Base-by-base conservation (phyloP, 1,140 invertebrate genomes). In the Drosophila truncata region DNA sequence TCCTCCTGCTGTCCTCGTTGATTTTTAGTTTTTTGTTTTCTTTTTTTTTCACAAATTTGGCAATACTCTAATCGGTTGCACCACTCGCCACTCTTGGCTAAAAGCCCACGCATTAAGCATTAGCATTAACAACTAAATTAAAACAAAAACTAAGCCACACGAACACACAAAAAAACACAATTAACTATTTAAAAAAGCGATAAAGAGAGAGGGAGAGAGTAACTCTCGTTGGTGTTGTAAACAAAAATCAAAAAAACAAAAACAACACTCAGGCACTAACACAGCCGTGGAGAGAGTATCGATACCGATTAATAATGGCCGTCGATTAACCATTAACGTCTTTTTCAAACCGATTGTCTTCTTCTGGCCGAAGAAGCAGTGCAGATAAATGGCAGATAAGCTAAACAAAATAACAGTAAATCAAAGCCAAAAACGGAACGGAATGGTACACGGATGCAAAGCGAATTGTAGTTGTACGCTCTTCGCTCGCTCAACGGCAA, bases 401-500 rank as follows among this genome's bases (percentile, higher is more conserved):
- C 18, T 29, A 57, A 31, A 65, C 50, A 52, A 55, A 69, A 70
- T 57, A 71, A 71, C 64, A 71, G 62, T 65, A 65, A 37, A 65
- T 42, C 57, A 42, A 63, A 25, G 62, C 16, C n/a, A 33, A 58
- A 42, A 73, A 35, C 39, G 41, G 18, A 41, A 42, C 29, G 29
- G 7, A 58, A 52, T 58, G 60, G 47, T 67, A 46, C 37, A 46
- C 37, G 47, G 31, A 52, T 58, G 61, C 37, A 33, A 54, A 50
- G 39, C 79, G 63, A 69, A 61, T 61, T 60, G 73, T 85, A 59
- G 73, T 64, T 63, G 82, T 85, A 69, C 42, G 73, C 63, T 86
- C 80, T 88, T 86, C 77, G 80, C 80, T 84, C 84, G 84, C 84
- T 88, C 72, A 52, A 78, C 84, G 77, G 84, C 84, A 78, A 87